phyloP scores from a whole-genome alignment of 2,888 invertebrate genomes.

The Rhingia rostrata region DNA sequence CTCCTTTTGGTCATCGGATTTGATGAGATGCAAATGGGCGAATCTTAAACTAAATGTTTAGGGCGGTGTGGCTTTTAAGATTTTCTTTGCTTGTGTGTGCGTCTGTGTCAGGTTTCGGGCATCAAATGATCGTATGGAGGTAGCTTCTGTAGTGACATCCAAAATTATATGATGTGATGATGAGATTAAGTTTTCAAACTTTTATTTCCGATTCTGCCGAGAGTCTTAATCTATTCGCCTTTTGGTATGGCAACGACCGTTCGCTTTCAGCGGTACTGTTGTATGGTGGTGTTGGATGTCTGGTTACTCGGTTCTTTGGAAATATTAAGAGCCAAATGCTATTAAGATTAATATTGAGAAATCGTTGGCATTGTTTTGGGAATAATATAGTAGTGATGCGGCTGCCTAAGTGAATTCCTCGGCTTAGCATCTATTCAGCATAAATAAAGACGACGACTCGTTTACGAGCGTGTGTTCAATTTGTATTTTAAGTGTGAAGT shows the following conservation, averaged over 20 bases:
- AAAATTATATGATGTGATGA: constrained; percentile 82
- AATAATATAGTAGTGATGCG: constrained; percentile 47
- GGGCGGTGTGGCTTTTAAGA: constrained; percentile 74
- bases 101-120: constrained; percentile 25
- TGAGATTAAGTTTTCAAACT: constrained; percentile 81
- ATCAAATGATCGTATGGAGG: constrained; percentile 70
- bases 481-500: constrained; percentile 57
- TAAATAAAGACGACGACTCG: constrained; percentile 22
- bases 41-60: constrained; percentile 74
- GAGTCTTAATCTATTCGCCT: constrained; percentile 68
- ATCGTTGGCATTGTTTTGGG: constrained; percentile 71
- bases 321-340: constrained; percentile 72
- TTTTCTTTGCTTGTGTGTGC: constrained; percentile 42
- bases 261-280: constrained; percentile 48
- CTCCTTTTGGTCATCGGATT: constrained; percentile 70
- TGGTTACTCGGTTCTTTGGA: constrained; percentile 27
- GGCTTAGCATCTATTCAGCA: constrained; percentile 29
- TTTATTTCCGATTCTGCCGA: constrained; percentile 77
- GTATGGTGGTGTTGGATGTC: constrained; percentile 23
- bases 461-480: constrained; percentile 40
- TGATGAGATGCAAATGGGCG: constrained; percentile 76
- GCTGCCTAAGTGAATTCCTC: constrained; percentile 63
- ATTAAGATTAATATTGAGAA: constrained; percentile 74
- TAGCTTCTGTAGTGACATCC: constrained; percentile 80
- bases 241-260: constrained; percentile 64